Conservation (phyloP, 2,888 invertebrate genomes). For the Tridacna crocea region DNA sequence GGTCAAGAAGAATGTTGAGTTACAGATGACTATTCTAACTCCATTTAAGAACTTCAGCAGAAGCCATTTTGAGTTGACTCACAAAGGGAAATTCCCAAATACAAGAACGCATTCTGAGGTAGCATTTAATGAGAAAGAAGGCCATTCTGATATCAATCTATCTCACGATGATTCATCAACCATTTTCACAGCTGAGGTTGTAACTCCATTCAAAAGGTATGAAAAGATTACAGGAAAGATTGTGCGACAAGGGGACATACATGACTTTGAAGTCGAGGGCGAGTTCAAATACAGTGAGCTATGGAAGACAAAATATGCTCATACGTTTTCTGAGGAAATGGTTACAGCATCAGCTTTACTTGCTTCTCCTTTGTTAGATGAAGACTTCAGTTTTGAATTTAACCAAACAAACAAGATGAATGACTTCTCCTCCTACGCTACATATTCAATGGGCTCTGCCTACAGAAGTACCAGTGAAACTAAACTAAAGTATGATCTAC, state of each 20-base stretch:
- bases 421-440: conserved; percentile 30
- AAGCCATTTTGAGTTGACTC: conserved; percentile 52
- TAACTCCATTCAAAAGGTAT: conserved; percentile 60
- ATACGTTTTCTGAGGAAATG: background rate
- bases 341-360: conserved; percentile 34
- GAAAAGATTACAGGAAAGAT: conserved; percentile 54
- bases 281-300: conserved; percentile 57
- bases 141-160: conserved; percentile 47
- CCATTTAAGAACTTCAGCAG: conserved; percentile 62
- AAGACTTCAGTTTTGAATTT: conserved; percentile 41
- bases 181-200: conserved; percentile 45
- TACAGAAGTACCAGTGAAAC: conserved; percentile 35
- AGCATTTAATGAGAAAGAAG: conserved; percentile 53
- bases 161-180: conserved; percentile 47
- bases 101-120: conserved; percentile 54
- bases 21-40: conserved; percentile 57
- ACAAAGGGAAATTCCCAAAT: conserved; percentile 53
- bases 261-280: conserved; percentile 60
- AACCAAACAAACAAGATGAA: conserved; percentile 26
- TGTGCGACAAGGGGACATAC: conserved; percentile 51
- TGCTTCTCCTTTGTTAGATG: conserved; percentile 58
- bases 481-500: conserved; percentile 34
- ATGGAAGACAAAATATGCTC: conserved; percentile 46
- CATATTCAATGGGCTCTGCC: conserved; percentile 39
- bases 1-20: conserved; percentile 45